A percentile compares a stretch with the other conserved stretches of the same genome.
phyloP scores from a whole-genome alignment of 2,113 vertebrate genomes.

The Sebastes fasciatus region DNA sequence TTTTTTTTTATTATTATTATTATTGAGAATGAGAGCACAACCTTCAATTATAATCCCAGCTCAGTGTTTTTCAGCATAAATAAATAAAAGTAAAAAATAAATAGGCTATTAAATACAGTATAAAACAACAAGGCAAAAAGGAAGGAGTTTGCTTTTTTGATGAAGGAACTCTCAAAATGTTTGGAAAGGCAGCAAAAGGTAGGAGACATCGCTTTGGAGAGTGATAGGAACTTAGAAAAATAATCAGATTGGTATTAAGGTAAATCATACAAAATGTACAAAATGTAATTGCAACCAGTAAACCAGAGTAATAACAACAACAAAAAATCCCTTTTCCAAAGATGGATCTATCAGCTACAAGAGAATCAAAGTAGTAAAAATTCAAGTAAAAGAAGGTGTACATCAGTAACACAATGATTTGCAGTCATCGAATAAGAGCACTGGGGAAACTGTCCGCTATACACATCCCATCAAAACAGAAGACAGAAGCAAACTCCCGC shows the following conservation, averaged over 20 bases:
- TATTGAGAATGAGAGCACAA: constrained; percentile 77
- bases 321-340: constrained; percentile 72
- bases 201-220: constrained; percentile 53
- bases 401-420: constrained; percentile 77
- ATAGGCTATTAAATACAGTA: constrained; percentile 88
- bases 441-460: constrained; percentile 31
- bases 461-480: constrained; percentile 30
- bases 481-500: constrained; percentile 19
- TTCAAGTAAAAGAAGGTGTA: constrained; percentile 79
- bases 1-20: constrained; percentile 34
- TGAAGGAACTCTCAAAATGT: constrained; percentile 50
- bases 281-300: constrained; percentile 56
- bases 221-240: constrained; percentile 45
- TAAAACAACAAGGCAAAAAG: constrained; percentile 76
- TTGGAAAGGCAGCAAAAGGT: constrained; percentile 54
- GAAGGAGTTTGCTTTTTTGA: constrained; percentile 49
- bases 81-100: constrained; percentile 88
- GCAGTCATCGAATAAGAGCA: constrained; percentile 78
- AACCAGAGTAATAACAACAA: constrained; percentile 42
- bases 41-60: constrained; percentile 82
- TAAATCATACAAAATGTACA: constrained; percentile 68
- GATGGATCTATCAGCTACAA: constrained; percentile 61
- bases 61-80: constrained; percentile 82
- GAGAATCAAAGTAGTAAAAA: constrained; percentile 65
- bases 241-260: constrained; percentile 50